These are phyloP conservation scores for Tapirus indicus DNA, from an alignment of 2,797 vertebrate genomes.

Conservation along the genomic window DNA sequence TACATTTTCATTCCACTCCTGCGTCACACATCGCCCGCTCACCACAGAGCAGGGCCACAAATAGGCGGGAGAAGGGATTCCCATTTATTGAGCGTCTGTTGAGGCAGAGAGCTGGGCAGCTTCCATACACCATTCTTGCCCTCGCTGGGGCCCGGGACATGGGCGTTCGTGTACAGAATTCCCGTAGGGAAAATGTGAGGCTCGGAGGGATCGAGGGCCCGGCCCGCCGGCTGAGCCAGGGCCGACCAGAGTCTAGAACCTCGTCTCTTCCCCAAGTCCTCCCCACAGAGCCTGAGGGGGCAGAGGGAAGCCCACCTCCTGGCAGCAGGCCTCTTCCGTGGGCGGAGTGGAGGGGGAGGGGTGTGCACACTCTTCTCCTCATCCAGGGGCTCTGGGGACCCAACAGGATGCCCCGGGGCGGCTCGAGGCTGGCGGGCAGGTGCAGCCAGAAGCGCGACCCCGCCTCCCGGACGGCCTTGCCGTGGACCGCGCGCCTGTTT, in stretches of 20 bases:
- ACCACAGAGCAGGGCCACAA: neutral
- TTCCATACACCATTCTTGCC: no score
- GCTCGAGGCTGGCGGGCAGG: neutral
- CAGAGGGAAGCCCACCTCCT: rapidly evolving
- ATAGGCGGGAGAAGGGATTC: neutral
- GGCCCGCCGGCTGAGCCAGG: neutral
- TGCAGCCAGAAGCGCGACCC: neutral
- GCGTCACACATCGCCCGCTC: neutral
- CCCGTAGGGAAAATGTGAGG: neutral
- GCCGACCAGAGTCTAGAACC: neutral
- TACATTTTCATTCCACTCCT: neutral
- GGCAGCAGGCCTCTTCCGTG: neutral
- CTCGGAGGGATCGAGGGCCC: neutral
- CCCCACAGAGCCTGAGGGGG: neutral
- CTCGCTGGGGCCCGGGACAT: neutral
- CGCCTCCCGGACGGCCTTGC: no score
- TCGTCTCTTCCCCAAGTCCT: neutral
- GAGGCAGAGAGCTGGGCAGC: no score
- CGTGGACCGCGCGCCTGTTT: rapidly evolving
- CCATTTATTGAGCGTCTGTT: rapidly evolving
- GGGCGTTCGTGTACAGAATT: no score
- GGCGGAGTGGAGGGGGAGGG: neutral
- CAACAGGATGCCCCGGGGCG: rapidly evolving
- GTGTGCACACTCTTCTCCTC: neutral
- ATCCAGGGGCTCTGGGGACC: neutral